These are phyloP conservation scores for Protobothrops mucrosquamatus DNA, from an alignment of 2,113 vertebrate species.

Conservation along the genomic window DNA sequence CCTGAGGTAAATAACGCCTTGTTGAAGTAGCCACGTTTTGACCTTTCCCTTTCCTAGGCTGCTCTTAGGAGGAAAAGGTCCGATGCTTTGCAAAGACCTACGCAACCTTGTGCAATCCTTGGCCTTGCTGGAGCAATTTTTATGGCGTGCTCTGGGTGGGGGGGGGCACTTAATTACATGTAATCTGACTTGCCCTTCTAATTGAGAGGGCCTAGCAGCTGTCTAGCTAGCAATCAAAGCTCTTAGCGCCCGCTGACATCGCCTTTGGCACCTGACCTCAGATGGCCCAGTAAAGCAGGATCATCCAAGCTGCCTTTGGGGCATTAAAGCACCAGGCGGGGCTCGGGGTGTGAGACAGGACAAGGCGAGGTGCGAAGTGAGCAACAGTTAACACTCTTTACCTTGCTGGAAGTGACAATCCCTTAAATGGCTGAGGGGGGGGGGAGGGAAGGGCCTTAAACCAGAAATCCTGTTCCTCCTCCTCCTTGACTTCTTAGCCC, in stretches of 20 bases:
- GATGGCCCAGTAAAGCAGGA: conserved; percentile 74
- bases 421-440: conserved; percentile 56
- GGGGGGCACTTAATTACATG: conserved; percentile 61
- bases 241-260: conserved; percentile 65
- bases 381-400: conserved; percentile 60
- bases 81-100: neutral
- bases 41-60: too few species aligned
- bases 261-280: conserved; percentile 71
- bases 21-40: neutral
- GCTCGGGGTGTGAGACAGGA: conserved; percentile 70
- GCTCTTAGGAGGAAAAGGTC: neutral
- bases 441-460: conserved; percentile 32
- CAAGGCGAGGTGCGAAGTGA: conserved; percentile 72
- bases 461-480: conserved; percentile 38
- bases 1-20: too few species aligned
- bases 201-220: conserved; percentile 65
- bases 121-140: neutral
- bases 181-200: conserved; percentile 69
- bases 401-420: conserved; percentile 64
- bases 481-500: conserved; percentile 35
- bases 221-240: conserved; percentile 70
- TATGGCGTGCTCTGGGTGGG: conserved; percentile 21
- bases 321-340: conserved; percentile 76
- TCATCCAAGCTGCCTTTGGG: conserved; percentile 66
- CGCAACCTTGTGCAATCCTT: neutral